Evolutionary conservation across 2,797 vertebrate species (phyloP).

Genomic region (Hemitrygon akajei): DNA sequence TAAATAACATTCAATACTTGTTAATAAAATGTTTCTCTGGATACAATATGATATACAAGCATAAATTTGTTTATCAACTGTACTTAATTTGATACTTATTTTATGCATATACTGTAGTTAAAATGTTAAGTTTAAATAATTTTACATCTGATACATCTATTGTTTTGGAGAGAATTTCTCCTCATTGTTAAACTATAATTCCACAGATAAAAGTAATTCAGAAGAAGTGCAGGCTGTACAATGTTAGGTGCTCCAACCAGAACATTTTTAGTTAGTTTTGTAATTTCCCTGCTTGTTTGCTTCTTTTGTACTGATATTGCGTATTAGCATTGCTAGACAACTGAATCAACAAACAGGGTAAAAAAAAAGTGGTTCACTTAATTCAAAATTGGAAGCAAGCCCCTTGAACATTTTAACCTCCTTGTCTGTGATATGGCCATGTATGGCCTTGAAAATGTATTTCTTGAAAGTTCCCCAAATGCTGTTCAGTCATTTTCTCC

Average conservation of each 20-base stretch:
- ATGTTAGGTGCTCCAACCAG: constrained; percentile 15
- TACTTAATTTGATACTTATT: not conserved
- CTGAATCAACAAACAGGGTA: not conserved
- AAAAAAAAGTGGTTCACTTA: constrained; percentile 24
- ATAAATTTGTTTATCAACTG: not conserved
- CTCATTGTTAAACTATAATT: not conserved
- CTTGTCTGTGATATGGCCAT: not conserved
- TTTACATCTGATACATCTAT: not conserved
- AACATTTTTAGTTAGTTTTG: constrained; percentile 11
- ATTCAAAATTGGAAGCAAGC: constrained; percentile 27
- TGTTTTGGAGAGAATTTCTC: not conserved
- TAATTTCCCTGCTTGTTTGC: constrained; percentile 31
- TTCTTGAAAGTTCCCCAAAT: not conserved
- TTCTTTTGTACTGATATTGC: constrained; percentile 15
- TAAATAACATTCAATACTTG: not conserved
- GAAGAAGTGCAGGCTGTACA: constrained; percentile 5
- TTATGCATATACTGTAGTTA: not conserved
- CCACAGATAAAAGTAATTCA: constrained; percentile 15
- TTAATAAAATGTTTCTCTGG: no score
- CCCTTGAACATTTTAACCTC: constrained; percentile 1
- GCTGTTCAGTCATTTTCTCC: not conserved
- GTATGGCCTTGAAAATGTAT: constrained; percentile 30
- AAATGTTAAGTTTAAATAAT: not conserved
- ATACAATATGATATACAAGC: no score
- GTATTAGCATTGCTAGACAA: constrained; percentile 31